Evolutionary conservation across 2,797 vertebrate genomes (phyloP).

Genomic region (Vipera ursinii): DNA sequence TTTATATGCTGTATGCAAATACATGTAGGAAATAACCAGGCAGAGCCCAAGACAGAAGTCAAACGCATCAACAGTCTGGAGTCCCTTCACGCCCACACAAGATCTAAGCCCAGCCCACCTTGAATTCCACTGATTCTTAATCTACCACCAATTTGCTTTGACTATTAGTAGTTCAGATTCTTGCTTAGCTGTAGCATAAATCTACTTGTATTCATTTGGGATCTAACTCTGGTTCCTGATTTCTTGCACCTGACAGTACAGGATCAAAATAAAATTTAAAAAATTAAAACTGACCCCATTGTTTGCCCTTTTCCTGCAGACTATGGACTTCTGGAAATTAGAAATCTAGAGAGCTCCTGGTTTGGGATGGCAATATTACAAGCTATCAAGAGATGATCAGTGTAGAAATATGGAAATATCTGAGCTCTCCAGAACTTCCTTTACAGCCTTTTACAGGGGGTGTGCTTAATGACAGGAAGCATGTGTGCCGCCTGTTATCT

Average conservation of each 20-base stretch:
- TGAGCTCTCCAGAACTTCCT: background rate
- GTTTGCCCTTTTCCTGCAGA: background rate
- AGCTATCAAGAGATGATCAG: background rate
- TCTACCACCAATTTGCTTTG: background rate
- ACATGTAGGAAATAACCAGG: background rate
- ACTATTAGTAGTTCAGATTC: background rate
- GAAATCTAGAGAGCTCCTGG: background rate
- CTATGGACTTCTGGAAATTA: background rate
- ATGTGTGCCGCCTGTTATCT: constrained; percentile 52
- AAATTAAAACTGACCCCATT: background rate
- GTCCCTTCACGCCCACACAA: background rate
- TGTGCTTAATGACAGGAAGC: constrained; percentile 15
- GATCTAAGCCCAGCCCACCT: background rate
- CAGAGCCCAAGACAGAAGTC: background rate
- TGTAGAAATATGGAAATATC: background rate
- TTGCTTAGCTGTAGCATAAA: background rate
- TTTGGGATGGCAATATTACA: background rate
- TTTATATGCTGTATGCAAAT: background rate
- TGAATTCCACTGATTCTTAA: background rate
- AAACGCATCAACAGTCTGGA: background rate
- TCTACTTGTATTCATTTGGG: background rate
- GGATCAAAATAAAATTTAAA: background rate
- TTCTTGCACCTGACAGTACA: background rate
- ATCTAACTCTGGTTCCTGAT: background rate
- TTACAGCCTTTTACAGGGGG: constrained; percentile 24